A percentile compares a stretch with the other conserved stretches of the same genome.
phyloP scores from a whole-genome alignment of 2,888 invertebrate genomes.

The Griposia aprilina region DNA sequence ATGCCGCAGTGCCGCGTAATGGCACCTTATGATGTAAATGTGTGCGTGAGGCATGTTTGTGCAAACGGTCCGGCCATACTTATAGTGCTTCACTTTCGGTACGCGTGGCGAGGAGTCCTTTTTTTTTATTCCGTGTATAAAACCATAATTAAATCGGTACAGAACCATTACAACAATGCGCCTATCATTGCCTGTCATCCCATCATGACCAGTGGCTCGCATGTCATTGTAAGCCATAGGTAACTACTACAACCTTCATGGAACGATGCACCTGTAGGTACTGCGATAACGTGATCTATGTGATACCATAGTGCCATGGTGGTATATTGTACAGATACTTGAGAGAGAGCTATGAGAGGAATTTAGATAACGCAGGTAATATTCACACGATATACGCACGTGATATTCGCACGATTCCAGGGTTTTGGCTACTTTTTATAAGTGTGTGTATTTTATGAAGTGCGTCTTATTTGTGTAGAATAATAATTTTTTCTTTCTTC shows the following conservation, averaged over 20 bases:
- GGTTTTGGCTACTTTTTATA: too few species aligned
- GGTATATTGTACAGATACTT: conserved; percentile 1
- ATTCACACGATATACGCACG: not conserved
- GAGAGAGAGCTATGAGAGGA: not conserved
- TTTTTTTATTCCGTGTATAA: too few species aligned
- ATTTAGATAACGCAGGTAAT: not conserved
- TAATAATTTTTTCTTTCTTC: too few species aligned
- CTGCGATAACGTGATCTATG: conserved; percentile 18
- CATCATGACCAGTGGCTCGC: conserved; percentile 30
- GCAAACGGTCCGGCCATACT: too few species aligned
- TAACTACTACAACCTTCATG: conserved; percentile 56
- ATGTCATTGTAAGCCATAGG: conserved; percentile 41
- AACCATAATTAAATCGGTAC: not conserved
- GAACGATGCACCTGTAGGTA: conserved; percentile 48
- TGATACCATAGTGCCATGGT: conserved; percentile 5
- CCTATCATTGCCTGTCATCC: not conserved
- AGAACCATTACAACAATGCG: conserved; percentile 8
- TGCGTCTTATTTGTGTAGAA: too few species aligned
- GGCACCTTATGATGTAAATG: too few species aligned
- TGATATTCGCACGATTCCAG: too few species aligned
- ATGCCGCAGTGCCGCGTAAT: too few species aligned
- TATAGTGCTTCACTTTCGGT: too few species aligned
- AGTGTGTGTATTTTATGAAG: too few species aligned
- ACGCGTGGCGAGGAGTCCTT: too few species aligned
- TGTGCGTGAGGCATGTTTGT: too few species aligned